Evolutionary conservation across 2,113 vertebrate genomes (phyloP).

Genomic region (Gambusia holbrooki): DNA sequence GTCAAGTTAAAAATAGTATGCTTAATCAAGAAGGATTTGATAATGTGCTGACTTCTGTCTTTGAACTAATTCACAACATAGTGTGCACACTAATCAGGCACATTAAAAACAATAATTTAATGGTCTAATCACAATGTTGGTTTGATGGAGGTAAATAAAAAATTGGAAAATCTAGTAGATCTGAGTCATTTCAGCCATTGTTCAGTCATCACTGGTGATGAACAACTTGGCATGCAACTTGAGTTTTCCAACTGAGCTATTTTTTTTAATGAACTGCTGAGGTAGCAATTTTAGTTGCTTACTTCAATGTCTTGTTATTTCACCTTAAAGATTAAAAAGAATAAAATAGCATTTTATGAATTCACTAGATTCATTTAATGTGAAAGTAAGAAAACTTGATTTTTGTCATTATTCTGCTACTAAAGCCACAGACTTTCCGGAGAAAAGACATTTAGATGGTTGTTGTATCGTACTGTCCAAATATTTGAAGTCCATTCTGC

Average conservation of each 20-base stretch:
- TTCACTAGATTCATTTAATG: neutral
- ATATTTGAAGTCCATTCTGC: too few species aligned
- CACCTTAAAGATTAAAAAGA: neutral
- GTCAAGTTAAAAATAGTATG: conserved; percentile 14
- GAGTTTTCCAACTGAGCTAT: too few species aligned
- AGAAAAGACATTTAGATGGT: too few species aligned
- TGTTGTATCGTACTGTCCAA: too few species aligned
- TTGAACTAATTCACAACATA: neutral
- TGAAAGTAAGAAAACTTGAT: too few species aligned
- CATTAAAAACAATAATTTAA: neutral
- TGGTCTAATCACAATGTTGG: neutral
- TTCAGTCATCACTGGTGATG: too few species aligned
- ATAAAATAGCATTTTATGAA: neutral
- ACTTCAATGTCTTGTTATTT: neutral
- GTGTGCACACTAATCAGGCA: neutral
- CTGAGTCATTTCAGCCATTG: neutral
- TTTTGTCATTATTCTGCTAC: too few species aligned
- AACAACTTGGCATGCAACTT: too few species aligned
- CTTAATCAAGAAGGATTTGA: conserved; percentile 1
- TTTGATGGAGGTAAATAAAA: neutral
- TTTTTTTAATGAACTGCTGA: neutral
- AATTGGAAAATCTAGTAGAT: neutral
- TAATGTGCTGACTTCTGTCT: neutral
- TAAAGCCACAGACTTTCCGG: too few species aligned
- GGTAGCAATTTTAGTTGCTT: neutral